Conservation (phyloP, 2,113 vertebrate species). For the Bothrops jararaca region DNA sequence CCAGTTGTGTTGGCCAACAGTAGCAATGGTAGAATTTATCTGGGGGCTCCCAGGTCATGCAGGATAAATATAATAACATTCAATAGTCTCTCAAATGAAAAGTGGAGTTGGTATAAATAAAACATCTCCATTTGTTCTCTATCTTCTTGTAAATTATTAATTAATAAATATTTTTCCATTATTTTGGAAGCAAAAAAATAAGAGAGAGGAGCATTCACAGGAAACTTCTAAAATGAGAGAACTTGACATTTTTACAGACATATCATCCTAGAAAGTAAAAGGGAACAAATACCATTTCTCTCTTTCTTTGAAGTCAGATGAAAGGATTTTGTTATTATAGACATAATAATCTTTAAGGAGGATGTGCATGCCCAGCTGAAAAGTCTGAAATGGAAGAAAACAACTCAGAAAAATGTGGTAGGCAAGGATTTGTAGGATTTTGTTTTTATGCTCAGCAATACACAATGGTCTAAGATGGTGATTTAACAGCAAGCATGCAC, state of each 20-base stretch:
- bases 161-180: background rate
- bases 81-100: background rate
- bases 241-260: conserved; percentile 20
- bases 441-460: background rate
- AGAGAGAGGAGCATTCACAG: background rate
- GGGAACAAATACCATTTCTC: conserved; percentile 46
- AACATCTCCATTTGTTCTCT: background rate
- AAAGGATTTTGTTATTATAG: conserved; percentile 55
- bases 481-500: conserved; percentile 36
- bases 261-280: conserved; percentile 8
- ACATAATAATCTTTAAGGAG: conserved; percentile 42
- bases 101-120: background rate
- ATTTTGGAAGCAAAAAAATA: background rate
- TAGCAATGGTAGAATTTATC: background rate
- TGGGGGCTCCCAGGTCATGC: background rate
- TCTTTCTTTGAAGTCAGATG: conserved; percentile 63
- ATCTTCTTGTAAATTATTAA: background rate
- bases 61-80: background rate
- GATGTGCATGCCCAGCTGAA: conserved; percentile 35
- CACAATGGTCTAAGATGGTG: background rate
- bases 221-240: conserved; percentile 15
- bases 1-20: background rate
- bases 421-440: background rate
- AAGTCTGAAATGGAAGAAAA: conserved; percentile 40
- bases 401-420: conserved; percentile 25